Conservation (phyloP, 2,113 vertebrate genomes). For the Daboia siamensis region DNA sequence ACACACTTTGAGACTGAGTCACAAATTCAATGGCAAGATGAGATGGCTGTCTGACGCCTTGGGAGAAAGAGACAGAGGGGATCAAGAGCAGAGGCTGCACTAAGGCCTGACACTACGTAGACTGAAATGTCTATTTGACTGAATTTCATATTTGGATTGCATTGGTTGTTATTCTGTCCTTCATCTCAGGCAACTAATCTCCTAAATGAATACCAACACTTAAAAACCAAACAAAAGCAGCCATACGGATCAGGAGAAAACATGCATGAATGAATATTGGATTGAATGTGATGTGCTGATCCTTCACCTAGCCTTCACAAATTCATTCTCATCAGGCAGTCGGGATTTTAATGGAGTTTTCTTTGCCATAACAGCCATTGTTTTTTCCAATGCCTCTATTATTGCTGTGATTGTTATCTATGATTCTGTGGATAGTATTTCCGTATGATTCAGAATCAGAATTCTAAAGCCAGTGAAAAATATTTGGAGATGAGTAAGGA, state of each 20-base stretch:
- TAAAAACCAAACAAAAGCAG: background rate
- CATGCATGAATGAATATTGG: background rate
- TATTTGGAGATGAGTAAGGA: background rate
- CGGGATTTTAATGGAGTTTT: background rate
- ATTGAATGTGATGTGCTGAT: background rate
- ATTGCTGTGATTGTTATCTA: background rate
- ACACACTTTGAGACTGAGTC: background rate
- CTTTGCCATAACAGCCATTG: background rate
- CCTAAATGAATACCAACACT: background rate
- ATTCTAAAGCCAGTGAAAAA: background rate
- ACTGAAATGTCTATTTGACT: too few relatives aligned
- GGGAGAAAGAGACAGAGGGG: too few relatives aligned
- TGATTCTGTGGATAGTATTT: background rate
- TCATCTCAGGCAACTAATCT: background rate
- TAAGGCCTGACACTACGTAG: too few relatives aligned
- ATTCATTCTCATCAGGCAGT: background rate
- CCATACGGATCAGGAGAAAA: background rate
- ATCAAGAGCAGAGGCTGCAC: too few relatives aligned
- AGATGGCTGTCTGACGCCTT: too few relatives aligned
- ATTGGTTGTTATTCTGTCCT: background rate
- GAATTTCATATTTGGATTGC: background rate
- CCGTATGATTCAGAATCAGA: background rate
- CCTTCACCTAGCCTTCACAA: background rate
- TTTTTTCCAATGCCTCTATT: background rate
- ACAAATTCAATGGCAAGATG: too few relatives aligned